phyloP scores from a whole-genome alignment of 2,888 invertebrate genomes.

The Macaria liturata region DNA sequence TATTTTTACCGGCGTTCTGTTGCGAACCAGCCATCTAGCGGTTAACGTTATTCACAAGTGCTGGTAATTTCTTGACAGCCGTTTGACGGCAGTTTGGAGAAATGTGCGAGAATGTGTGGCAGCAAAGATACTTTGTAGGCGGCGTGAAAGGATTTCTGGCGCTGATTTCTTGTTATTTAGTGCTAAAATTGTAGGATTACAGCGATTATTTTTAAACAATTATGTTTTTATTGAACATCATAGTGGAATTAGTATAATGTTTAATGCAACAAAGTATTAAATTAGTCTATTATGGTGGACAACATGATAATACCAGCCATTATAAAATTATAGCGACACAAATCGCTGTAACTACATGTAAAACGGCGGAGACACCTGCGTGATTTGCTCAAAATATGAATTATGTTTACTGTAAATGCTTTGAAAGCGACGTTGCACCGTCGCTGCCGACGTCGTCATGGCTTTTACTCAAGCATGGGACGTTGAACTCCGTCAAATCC shows the following conservation, averaged over 20 bases:
- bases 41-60: conserved; percentile 26
- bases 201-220: no score
- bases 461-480: conserved; percentile 63
- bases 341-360: no score
- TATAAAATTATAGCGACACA: no score
- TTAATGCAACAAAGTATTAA: no score
- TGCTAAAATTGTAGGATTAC: no score
- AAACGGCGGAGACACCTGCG: no score
- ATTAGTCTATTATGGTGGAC: no score
- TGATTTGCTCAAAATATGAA: conserved; percentile 12
- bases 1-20: conserved; percentile 29
- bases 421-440: conserved; percentile 20
- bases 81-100: conserved; percentile 27
- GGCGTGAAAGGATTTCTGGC: conserved; percentile 5
- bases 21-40: conserved; percentile 27
- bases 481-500: conserved; percentile 68
- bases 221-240: no score
- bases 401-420: conserved; percentile 20
- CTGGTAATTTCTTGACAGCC: conserved; percentile 28
- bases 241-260: no score
- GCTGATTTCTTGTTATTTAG: conserved; percentile 3
- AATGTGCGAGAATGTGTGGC: conserved; percentile 13
- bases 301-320: no score
- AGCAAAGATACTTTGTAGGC: conserved; percentile 17
- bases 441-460: conserved; percentile 31